Base-by-base conservation (phyloP, 2,888 invertebrate genomes). In the Lymantria dispar region DNA sequence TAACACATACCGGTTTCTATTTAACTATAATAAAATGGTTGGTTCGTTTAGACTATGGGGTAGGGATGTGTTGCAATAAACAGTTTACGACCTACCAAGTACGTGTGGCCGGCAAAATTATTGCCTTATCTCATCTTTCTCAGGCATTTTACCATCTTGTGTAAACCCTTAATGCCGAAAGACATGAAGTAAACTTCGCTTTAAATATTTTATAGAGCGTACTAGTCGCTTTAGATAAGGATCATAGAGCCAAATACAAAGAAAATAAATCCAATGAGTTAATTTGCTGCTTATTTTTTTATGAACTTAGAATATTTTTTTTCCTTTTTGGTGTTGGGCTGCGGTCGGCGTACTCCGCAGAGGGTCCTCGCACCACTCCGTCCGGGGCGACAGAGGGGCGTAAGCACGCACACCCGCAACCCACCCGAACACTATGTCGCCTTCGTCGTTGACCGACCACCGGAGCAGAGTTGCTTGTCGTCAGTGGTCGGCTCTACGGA, bases 11-110 rank as follows among this genome's bases (percentile, higher is more conserved):
- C 8, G 37, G 38, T 38, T 12, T 13, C 38, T 38, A 38, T 38
- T 13, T 33, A 33, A 38, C 12, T 38, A 38, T 7, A 41, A 41
- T 31, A 47, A 41, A 54, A 54, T 48, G 37, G 42, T 46, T 48
- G 43, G 44, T 47, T 33, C 11, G 42, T 43, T 46, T 36, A n/a
- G 45, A 22, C 22, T 40, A 14, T 30, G 7, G 15, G n/a, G 38
- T 50, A 43, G 39, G 36, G 51, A 44, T 48, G 50, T 49, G 45
- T 52, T 45, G 43, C 46, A 55, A 63, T 66, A 56, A 65, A 66
- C 1, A 52, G 40, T 56, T 64, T 54, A 64, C 51, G 59, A 53
- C 43, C 29, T 30, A 43, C 29, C 40, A 52, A 49, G 37, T 46
- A 15, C n/a, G 39, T 44, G 53, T 48, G 47, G 31, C 43, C 13